phyloP scores from a whole-genome alignment of 1,140 invertebrate genomes.

The Sinonovacula constricta region DNA sequence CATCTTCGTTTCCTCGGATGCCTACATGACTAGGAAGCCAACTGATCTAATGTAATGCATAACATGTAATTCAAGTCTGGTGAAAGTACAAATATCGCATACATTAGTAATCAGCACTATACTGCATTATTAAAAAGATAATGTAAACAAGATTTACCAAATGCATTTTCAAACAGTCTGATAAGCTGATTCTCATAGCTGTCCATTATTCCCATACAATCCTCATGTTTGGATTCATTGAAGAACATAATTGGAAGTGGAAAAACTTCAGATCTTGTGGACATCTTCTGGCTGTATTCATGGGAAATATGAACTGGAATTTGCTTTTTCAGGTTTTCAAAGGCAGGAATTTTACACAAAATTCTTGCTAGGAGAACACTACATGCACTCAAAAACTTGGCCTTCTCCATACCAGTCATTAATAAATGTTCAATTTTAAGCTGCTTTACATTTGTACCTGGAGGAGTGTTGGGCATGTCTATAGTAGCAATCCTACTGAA shows the following conservation, averaged over 20 bases:
- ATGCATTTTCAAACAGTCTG: constrained; percentile 1
- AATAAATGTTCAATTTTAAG: neutral
- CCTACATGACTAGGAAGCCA: too few relatives aligned
- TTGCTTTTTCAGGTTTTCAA: constrained; percentile 1
- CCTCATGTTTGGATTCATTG: constrained; percentile 35
- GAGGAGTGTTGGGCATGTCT: constrained; percentile 16
- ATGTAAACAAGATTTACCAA: constrained; percentile 7
- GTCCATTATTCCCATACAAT: constrained; percentile 25
- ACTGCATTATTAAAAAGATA: too few relatives aligned
- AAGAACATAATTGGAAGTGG: constrained; percentile 24
- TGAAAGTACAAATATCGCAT: too few relatives aligned
- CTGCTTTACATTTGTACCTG: neutral
- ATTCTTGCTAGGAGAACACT: constrained; percentile 6
- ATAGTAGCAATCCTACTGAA: constrained; percentile 19
- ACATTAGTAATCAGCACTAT: too few relatives aligned
- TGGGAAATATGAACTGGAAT: constrained; percentile 5
- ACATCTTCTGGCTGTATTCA: constrained; percentile 30
- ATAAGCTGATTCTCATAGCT: constrained; percentile 6
- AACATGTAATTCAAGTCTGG: too few relatives aligned
- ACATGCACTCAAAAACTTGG: neutral
- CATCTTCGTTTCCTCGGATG: too few relatives aligned
- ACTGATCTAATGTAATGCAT: too few relatives aligned
- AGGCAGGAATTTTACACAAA: constrained; percentile 13
- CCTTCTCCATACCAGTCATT: neutral
- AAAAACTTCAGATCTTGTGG: neutral